Conservation (phyloP, 2,888 invertebrate genomes). For the Hemaris fuciformis region DNA sequence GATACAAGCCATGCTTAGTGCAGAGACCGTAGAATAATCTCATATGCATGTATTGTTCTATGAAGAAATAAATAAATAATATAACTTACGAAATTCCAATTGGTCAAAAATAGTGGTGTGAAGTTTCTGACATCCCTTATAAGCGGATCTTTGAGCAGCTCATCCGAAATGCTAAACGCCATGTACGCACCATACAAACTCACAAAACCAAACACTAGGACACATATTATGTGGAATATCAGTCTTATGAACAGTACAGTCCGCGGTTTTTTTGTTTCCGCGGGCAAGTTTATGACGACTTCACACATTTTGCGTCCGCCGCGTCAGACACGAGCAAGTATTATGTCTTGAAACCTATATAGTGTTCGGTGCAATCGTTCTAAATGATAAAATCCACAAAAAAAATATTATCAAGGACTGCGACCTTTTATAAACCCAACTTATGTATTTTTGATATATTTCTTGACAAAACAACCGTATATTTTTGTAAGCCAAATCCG, state of each 20-base stretch:
- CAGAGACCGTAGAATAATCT: no score
- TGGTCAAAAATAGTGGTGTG: conserved; percentile 44
- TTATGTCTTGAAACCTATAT: background rate
- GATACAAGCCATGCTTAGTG: no score
- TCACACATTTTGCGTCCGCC: conserved; percentile 33
- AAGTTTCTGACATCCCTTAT: conserved; percentile 36
- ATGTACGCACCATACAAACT: conserved; percentile 20
- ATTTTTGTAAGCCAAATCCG: background rate
- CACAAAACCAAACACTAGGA: conserved; percentile 19
- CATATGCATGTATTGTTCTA: no score
- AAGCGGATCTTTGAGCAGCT: conserved; percentile 26
- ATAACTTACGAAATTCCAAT: conserved; percentile 57
- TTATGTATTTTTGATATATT: background rate
- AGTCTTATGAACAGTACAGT: conserved; percentile 18
- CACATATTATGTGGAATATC: conserved; percentile 19
- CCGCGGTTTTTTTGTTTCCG: background rate
- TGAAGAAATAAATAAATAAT: background rate
- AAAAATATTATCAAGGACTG: background rate
- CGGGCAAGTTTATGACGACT: conserved; percentile 22
- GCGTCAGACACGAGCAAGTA: background rate
- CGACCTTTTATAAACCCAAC: background rate
- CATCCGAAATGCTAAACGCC: conserved; percentile 19
- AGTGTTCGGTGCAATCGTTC: background rate
- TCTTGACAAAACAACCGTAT: background rate
- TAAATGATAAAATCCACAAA: background rate